Percentiles rank a stretch among this genome's conserved stretches.
These are phyloP conservation scores for Ctenosaura bakeri DNA, from an alignment of 2,797 vertebrate species.

Conservation along the genomic window DNA sequence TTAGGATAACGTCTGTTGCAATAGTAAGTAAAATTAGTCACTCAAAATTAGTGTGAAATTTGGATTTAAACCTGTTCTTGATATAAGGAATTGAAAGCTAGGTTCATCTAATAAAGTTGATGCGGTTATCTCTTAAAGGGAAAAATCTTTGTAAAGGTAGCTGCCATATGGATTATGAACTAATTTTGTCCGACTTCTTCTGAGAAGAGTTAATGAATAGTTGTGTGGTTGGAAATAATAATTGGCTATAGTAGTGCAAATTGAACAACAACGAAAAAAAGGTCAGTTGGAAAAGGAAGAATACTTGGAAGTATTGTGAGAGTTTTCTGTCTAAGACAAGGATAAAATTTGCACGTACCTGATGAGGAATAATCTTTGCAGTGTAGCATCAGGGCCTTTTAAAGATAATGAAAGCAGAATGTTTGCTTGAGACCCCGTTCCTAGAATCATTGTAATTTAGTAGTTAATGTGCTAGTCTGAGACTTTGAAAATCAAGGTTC, in stretches of 20 bases:
- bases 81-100: not conserved
- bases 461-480: too few relatives aligned
- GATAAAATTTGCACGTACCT: not conserved
- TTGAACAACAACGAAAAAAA: not conserved
- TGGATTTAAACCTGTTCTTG: not conserved
- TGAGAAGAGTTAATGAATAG: not conserved
- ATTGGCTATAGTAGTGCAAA: not conserved
- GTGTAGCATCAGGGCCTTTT: too few relatives aligned
- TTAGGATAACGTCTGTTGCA: not conserved
- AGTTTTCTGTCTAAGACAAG: not conserved
- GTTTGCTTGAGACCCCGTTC: too few relatives aligned
- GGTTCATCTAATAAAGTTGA: not conserved
- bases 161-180: not conserved
- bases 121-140: not conserved
- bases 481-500: too few relatives aligned
- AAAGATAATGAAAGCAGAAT: too few relatives aligned
- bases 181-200: not conserved
- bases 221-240: not conserved
- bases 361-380: not conserved
- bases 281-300: not conserved
- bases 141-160: not conserved
- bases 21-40: not conserved
- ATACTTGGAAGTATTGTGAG: not conserved
- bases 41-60: not conserved
- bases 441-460: too few relatives aligned